Evolutionary conservation across 2,888 invertebrate genomes (phyloP).

Genomic region (Blastobasis adustella): DNA sequence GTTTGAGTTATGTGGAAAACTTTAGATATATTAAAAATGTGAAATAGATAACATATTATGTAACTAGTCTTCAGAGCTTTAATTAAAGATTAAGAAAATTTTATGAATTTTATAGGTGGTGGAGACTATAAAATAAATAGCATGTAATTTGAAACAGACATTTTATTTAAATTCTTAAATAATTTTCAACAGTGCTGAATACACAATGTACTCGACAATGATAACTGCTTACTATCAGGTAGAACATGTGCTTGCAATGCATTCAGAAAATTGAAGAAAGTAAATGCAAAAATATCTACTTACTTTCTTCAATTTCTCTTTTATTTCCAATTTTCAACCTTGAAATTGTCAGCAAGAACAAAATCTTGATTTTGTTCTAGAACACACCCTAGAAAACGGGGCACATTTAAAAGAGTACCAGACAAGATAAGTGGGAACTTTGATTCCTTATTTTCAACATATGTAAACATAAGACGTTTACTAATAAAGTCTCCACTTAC

Average conservation of each 20-base stretch:
- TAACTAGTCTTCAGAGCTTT: no score
- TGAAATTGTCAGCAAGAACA: slow-evolving; percentile 41
- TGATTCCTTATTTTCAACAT: slow-evolving; percentile 71
- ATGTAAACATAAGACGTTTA: slow-evolving; percentile 83
- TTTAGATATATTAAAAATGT: no score
- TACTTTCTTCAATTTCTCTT: neutral
- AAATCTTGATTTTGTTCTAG: slow-evolving; percentile 76
- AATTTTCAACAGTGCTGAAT: no score
- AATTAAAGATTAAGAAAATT: no score
- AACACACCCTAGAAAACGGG: slow-evolving; percentile 81
- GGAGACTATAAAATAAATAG: no score
- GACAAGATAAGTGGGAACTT: slow-evolving; percentile 81
- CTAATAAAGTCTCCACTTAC: slow-evolving; percentile 83
- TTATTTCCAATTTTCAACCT: slow-evolving; percentile 39
- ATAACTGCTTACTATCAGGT: no score
- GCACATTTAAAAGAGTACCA: slow-evolving; percentile 83
- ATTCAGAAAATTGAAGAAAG: neutral
- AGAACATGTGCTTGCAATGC: no score
- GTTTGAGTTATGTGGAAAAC: slow-evolving; percentile 12
- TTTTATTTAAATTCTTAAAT: no score
- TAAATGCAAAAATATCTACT: neutral
- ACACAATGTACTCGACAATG: no score
- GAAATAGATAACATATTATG: no score
- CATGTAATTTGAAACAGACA: no score
- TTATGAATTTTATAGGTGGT: no score